These are phyloP conservation scores for Piaya cayana DNA, from an alignment of 2,113 vertebrate genomes.

Conservation along the genomic window DNA sequence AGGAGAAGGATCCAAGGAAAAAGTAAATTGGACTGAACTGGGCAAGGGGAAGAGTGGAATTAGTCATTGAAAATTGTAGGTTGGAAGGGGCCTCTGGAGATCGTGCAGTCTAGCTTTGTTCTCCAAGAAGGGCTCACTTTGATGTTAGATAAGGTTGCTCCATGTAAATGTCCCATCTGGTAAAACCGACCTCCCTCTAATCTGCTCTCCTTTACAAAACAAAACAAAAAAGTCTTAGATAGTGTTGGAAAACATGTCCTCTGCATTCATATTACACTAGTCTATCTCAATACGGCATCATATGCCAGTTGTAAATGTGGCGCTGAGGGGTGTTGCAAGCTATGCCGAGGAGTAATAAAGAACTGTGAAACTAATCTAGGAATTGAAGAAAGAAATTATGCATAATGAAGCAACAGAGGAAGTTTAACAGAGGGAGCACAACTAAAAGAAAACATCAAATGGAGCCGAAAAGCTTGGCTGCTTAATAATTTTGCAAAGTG, in stretches of 20 bases:
- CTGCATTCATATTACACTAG: neutral
- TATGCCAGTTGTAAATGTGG: neutral
- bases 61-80: neutral
- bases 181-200: neutral
- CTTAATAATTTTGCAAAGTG: constrained; percentile 15
- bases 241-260: neutral
- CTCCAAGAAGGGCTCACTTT: neutral
- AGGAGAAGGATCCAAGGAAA: neutral
- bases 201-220: neutral
- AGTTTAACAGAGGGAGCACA: neutral
- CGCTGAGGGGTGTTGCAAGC: neutral
- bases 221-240: neutral
- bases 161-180: neutral
- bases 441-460: constrained; percentile 18
- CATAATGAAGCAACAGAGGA: neutral
- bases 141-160: neutral
- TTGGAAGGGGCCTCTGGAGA: neutral
- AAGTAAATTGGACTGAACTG: neutral
- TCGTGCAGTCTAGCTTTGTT: rapidly evolving
- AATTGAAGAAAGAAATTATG: neutral
- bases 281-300: neutral
- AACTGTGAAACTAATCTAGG: neutral
- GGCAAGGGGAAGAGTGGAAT: neutral
- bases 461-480: neutral
- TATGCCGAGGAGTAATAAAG: neutral